phyloP scores from a whole-genome alignment of 2,113 vertebrate species.

The Xenus cinereus region DNA sequence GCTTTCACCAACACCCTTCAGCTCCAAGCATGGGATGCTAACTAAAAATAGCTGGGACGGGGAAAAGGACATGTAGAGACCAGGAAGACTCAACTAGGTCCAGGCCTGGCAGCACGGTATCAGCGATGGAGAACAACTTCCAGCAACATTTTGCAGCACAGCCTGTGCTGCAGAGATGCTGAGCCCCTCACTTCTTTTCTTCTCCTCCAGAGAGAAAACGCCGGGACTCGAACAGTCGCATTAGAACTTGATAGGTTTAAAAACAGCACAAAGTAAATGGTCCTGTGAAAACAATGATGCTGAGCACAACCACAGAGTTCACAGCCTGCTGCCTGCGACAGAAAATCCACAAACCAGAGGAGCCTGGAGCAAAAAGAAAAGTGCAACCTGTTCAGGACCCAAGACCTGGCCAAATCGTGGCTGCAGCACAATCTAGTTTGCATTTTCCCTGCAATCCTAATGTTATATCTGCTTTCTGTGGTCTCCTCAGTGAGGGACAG shows the following conservation, averaged over 20 bases:
- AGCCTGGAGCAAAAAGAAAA: neutral
- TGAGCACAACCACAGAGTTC: neutral
- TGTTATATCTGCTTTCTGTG: neutral
- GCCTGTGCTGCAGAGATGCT: neutral
- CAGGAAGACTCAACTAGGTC: neutral
- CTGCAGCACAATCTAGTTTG: neutral
- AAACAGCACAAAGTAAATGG: neutral
- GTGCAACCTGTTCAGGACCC: neutral
- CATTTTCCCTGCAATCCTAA: neutral
- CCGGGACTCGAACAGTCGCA: neutral
- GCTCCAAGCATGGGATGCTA: neutral
- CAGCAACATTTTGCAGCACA: neutral
- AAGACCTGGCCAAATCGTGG: neutral
- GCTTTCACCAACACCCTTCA: neutral
- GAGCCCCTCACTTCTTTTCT: neutral
- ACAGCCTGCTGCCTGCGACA: neutral
- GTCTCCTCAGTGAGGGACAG: neutral
- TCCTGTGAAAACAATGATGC: neutral
- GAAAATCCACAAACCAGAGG: neutral
- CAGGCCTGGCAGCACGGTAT: neutral
- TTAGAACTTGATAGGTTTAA: neutral
- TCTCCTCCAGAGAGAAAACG: neutral
- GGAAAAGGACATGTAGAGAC: neutral
- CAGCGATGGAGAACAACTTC: fast-evolving
- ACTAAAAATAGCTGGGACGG: neutral